Evolutionary conservation across 2,888 invertebrate genomes (phyloP), one percentile per base, ranked within the genome.

Genomic region (Drosophila robusta): DNA sequence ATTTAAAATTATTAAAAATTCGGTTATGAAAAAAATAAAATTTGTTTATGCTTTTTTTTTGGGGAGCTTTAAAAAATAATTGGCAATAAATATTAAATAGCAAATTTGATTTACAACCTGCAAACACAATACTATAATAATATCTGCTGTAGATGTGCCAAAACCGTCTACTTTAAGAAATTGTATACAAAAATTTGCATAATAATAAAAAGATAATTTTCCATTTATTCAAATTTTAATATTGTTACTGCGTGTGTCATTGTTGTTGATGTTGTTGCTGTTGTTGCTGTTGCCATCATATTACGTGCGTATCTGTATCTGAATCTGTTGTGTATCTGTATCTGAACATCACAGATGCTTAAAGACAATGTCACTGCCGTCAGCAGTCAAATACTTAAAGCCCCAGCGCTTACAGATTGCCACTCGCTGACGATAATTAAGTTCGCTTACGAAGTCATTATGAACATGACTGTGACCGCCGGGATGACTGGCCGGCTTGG

Each of bases 331-430:
- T 34, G 39, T 41, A 50, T 64, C 24, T 42, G 12, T 9, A 56
- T 26, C 18, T 42, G 8, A 34, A 11, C 12, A 34, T 49, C 38
- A 16, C 34, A 60, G 54, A 44, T 57, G 57, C 54, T 26, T 7
- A 11, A 70, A 66, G 55, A 50, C 71, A 71, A 71, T 73, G 69
- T 64, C 73, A 73, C 57, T 73, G 73, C 34, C 68, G 55, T 42
- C 42, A 55, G 42, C 49, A 22, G 16, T 24, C 29, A 34, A 12
- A 42, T 32, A 16, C 32, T 12, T 32, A 12, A 29, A 32, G 26
- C 16, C 41, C n/a, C 54, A 54, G 12, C 9, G 26, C 9, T 7
- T 18, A 26, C 56, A 45, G 29, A 32, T 29, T 29, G 39, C 11
- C 14, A 14, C 7, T 22, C 45, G 45, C 14, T 34, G 38, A 11